Percentiles rank a stretch among this genome's conserved stretches.
phyloP scores from a whole-genome alignment of 92 coral and sea anemone genomes.

The Parazoanthus atlanticus region DNA sequence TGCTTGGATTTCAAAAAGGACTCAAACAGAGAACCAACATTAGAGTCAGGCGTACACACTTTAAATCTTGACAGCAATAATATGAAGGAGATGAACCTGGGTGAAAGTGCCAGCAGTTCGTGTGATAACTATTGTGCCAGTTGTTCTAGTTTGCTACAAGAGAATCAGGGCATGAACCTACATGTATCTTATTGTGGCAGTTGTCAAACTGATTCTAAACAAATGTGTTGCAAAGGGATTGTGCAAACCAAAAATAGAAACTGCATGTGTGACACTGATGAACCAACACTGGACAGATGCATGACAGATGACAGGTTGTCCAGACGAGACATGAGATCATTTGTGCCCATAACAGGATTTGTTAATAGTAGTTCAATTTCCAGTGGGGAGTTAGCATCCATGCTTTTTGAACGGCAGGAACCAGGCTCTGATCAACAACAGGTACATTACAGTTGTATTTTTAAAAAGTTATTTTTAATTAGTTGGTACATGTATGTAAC shows the following conservation, averaged over 20 bases:
- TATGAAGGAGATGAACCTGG: neutral
- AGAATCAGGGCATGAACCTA: neutral
- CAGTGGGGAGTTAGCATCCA: conserved; percentile 39
- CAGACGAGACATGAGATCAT: conserved; percentile 34
- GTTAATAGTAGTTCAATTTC: conserved; percentile 51
- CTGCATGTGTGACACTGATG: neutral
- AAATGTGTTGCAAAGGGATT: neutral
- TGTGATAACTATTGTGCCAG: neutral
- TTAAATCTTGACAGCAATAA: neutral
- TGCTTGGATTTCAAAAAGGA: neutral
- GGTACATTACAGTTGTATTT: neutral
- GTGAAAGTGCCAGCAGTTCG: neutral
- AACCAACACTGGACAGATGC: neutral
- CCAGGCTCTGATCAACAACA: conserved; percentile 8
- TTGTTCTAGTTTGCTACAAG: neutral
- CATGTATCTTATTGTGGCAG: neutral
- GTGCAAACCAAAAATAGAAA: neutral
- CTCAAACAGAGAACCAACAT: neutral
- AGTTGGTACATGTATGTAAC: too few relatives aligned
- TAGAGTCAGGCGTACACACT: neutral
- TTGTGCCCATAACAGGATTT: conserved; percentile 64
- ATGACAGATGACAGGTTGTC: neutral
- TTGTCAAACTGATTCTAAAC: neutral
- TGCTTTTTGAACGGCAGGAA: neutral
- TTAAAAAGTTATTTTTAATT: too few relatives aligned